These are phyloP conservation scores for Myrmophylax atrothorax DNA, from an alignment of 2,113 vertebrate species.

Conservation along the genomic window DNA sequence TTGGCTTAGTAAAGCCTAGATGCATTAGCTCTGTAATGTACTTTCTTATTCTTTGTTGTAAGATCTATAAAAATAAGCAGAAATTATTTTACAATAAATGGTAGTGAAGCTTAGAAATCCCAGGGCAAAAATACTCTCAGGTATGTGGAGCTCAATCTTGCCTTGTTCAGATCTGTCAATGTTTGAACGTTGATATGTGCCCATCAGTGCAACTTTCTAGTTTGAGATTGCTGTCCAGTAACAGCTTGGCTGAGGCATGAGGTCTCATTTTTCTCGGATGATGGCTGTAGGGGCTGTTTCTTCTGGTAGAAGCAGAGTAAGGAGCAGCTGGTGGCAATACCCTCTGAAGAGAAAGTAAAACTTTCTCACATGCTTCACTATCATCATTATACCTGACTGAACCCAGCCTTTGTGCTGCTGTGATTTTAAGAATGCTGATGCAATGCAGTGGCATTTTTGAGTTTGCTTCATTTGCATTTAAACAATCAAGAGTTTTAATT, in stretches of 20 bases:
- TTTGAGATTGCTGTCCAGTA: neutral
- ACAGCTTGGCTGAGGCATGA: neutral
- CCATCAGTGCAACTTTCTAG: neutral
- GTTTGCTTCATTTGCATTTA: conserved; percentile 55
- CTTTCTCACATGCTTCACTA: neutral
- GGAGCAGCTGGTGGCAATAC: neutral
- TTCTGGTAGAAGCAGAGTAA: neutral
- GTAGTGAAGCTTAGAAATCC: neutral
- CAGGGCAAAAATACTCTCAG: neutral
- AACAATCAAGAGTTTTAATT: conserved; percentile 59
- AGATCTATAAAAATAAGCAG: neutral
- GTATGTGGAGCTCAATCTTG: neutral
- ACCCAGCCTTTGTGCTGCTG: neutral
- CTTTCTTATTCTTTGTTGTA: neutral
- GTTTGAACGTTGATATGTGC: rapidly evolving
- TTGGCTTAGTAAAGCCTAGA: conserved; percentile 32
- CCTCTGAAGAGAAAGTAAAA: neutral
- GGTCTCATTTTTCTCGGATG: neutral
- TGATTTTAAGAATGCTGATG: neutral
- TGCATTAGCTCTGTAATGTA: neutral
- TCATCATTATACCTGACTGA: neutral
- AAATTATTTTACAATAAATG: neutral
- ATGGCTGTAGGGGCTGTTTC: neutral
- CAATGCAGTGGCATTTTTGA: neutral
- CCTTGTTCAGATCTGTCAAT: neutral